Base-by-base conservation (phyloP, 2,888 invertebrate genomes). In the Dugesia japonica region DNA sequence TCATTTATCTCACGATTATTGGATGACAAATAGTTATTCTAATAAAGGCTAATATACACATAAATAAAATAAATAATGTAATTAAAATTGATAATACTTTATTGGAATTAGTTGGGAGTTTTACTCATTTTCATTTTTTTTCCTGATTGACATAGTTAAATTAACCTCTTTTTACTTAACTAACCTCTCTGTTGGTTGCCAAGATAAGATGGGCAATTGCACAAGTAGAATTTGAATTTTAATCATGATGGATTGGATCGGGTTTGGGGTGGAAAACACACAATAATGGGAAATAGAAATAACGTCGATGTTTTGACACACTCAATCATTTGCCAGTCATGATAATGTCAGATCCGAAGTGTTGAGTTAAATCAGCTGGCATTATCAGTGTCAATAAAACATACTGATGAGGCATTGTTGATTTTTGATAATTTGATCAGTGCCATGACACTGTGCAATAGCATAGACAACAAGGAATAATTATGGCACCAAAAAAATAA, bases 301-400 rank as follows among this genome's bases (percentile, higher is more conserved):
- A 17, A n/a, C 56, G 17, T 56, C 56, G 56, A 13, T 56, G 56
- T 56, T 56, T 56, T 56, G 56, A 56, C 56, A 56, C 56, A 20
- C 56, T 56, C 56, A 56, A 56, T 56, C 56, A 56, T 56, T n/a
- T n/a, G n/a, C n/a, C 56, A 56, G 56, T 56, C 56, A 56, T 56
- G 56, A 56, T 56, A 56, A 56, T 56, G 56, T 56, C 56, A 56
- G 56, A 56, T 56, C n/a, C 56, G 56, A 56, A n/a, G 56, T 56
- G 56, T 56, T 56, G 56, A 56, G 56, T 56, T 4, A 56, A n/a
- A 56, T 56, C 56, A 56, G 56, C 56, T n/a, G 56, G 56, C 23
- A 23, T 56, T 56, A 56, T 56, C 56, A 56, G 56, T 56, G 56
- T 56, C 56, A 56, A 56, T 56, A 56, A 56, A n/a, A n/a, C 17